These are phyloP conservation scores for Caenorhabditis sp. DNA, from an alignment of 2,888 invertebrate species.

Conservation along the genomic window DNA sequence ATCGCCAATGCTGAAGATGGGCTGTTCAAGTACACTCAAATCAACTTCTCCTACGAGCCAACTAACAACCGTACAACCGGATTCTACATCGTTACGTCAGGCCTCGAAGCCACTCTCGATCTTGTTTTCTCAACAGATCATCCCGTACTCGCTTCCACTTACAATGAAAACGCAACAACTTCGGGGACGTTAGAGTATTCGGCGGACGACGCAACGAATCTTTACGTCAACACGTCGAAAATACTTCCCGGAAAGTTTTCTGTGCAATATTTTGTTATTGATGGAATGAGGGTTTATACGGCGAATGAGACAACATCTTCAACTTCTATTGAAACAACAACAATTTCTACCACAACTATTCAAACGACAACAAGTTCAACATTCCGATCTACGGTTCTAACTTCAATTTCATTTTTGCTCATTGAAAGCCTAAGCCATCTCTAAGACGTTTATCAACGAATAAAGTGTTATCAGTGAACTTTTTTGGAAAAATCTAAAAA, in stretches of 20 bases:
- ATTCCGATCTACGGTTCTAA: not conserved
- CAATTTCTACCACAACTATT: not conserved
- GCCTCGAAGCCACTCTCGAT: no score
- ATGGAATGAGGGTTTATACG: not conserved
- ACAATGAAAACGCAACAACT: no score
- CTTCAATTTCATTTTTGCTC: no score
- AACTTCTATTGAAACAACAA: not conserved
- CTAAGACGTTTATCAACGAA: no score
- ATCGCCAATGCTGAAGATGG: constrained; percentile 7
- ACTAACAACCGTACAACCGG: constrained; percentile 7
- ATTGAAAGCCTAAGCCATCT: no score
- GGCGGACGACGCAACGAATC: not conserved
- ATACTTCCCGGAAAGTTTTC: constrained; percentile 4
- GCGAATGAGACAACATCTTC: not conserved
- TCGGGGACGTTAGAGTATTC: no score
- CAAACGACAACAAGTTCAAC: constrained; percentile 3
- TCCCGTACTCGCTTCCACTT: no score
- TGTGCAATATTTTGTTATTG: constrained; percentile 7
- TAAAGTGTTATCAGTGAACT: no score
- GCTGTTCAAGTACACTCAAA: not conserved
- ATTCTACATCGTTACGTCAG: no score
- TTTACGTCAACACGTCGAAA: not conserved
- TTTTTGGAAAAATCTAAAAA: no score
- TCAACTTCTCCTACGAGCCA: constrained; percentile 11
- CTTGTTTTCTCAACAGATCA: no score